A percentile compares a stretch with the other conserved stretches of the same genome.
phyloP scores from a whole-genome alignment of 2,888 invertebrate genomes.

The Laothoe populi region DNA sequence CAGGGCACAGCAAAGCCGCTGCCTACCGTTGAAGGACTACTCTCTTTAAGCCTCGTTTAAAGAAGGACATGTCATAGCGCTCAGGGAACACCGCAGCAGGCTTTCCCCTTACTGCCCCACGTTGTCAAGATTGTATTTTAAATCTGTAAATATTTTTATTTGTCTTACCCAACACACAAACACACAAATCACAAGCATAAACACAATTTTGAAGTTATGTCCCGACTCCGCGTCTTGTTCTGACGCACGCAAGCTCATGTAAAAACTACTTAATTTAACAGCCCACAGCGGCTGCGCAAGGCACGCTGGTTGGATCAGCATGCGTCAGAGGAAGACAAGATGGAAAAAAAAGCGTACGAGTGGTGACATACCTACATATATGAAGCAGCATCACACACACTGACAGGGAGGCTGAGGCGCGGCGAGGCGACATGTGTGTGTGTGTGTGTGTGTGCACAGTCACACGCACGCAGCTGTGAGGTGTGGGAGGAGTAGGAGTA shows the following conservation, averaged over 20 bases:
- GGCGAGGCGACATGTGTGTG: background rate
- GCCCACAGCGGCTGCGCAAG: too few relatives aligned
- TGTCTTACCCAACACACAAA: too few relatives aligned
- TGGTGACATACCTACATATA: slow-evolving; percentile 31
- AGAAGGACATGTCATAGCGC: too few relatives aligned
- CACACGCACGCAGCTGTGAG: background rate
- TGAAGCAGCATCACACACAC: slow-evolving; percentile 47
- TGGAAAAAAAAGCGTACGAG: background rate
- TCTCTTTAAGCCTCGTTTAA: too few relatives aligned
- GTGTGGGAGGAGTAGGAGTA: background rate
- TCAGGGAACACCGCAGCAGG: too few relatives aligned
- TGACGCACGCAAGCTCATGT: too few relatives aligned
- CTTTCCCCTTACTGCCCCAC: too few relatives aligned
- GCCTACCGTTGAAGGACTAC: too few relatives aligned
- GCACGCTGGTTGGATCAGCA: background rate
- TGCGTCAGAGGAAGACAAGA: background rate
- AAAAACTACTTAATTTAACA: too few relatives aligned
- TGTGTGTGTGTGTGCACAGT: background rate
- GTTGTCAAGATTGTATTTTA: too few relatives aligned
- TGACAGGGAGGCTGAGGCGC: background rate
- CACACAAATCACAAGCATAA: slow-evolving; percentile 35
- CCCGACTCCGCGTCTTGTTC: background rate
- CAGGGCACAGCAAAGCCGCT: too few relatives aligned
- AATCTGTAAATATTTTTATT: too few relatives aligned
- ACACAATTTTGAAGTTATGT: slow-evolving; percentile 27